These are phyloP conservation scores for Fulica atra DNA, from an alignment of 2,113 vertebrate species.

Conservation along the genomic window DNA sequence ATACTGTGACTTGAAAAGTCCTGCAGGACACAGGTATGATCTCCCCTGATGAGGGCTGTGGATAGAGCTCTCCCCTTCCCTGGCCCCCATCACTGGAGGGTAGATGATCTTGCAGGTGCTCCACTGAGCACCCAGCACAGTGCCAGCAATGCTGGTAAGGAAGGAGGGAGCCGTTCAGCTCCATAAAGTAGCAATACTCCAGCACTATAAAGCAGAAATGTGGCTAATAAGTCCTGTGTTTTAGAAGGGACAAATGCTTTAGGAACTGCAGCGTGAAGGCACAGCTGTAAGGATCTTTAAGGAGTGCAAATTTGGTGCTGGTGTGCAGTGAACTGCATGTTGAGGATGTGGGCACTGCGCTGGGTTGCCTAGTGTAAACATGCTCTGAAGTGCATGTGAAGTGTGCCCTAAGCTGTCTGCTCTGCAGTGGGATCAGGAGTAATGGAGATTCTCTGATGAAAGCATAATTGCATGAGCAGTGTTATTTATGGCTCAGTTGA, in stretches of 20 bases:
- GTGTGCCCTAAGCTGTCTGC: neutral
- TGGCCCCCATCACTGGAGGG: neutral
- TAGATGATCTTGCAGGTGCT: neutral
- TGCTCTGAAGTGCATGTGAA: neutral
- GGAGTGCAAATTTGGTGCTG: neutral
- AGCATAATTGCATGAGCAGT: neutral
- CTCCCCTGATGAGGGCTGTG: neutral
- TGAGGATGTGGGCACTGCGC: neutral
- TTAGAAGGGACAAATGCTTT: neutral
- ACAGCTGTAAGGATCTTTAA: neutral
- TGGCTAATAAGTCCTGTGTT: neutral
- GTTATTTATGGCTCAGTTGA: neutral
- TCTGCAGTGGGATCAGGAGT: neutral
- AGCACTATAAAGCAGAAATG: neutral
- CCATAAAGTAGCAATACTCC: neutral
- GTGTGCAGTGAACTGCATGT: neutral
- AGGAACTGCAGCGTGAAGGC: neutral
- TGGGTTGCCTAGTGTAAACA: rapidly evolving
- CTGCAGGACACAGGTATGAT: rapidly evolving
- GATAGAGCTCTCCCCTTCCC: neutral
- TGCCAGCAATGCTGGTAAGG: neutral
- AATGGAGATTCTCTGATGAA: neutral
- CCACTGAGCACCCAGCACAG: rapidly evolving
- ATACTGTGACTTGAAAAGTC: neutral
- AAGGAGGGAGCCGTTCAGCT: neutral